phyloP scores from a whole-genome alignment of 2,113 vertebrate genomes.

The Odontophorus gujanensis region DNA sequence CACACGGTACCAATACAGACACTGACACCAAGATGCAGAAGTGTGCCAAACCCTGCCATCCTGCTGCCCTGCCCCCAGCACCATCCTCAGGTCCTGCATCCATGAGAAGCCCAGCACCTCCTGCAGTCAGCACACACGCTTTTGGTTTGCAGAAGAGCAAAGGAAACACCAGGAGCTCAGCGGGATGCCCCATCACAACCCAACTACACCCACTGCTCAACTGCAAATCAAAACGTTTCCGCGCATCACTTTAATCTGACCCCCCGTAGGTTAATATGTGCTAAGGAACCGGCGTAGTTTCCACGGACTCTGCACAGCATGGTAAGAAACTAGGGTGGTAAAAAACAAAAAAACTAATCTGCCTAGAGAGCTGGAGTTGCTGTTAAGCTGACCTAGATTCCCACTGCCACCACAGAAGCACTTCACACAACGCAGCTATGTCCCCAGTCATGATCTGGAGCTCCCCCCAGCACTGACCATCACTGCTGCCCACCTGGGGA shows the following conservation, averaged over 20 bases:
- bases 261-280: background rate
- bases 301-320: background rate
- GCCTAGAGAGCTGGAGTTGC: background rate
- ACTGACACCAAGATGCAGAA: too few relatives aligned
- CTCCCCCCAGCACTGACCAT: too few relatives aligned
- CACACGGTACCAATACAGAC: background rate
- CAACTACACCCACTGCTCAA: background rate
- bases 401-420: background rate
- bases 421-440: background rate
- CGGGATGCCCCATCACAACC: background rate
- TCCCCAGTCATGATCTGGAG: too few relatives aligned
- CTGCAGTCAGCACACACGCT: too few relatives aligned
- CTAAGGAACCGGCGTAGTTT: background rate
- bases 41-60: background rate
- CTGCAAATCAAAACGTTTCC: background rate
- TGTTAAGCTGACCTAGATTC: slow-evolving; percentile 18
- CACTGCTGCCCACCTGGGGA: too few relatives aligned
- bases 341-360: background rate
- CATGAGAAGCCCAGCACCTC: background rate
- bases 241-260: background rate
- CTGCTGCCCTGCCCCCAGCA: background rate
- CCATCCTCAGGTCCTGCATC: too few relatives aligned
- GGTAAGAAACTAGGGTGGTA: background rate
- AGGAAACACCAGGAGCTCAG: background rate
- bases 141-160: background rate